Percentiles rank a stretch among this genome's conserved stretches.
phyloP scores from a whole-genome alignment of 2,113 vertebrate species.

The Nyctereutes procyonoides region DNA sequence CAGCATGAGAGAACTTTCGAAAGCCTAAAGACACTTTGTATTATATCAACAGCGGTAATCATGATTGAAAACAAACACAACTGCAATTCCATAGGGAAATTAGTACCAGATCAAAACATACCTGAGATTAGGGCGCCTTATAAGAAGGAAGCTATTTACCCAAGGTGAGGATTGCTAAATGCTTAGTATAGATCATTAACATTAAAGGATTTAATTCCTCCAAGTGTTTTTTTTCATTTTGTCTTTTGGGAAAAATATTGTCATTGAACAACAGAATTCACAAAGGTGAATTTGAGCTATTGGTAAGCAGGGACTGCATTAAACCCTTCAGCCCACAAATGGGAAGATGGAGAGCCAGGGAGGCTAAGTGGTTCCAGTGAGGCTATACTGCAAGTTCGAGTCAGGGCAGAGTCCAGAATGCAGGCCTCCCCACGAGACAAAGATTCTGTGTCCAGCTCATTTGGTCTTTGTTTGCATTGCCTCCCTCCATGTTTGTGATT shows the following conservation, averaged over 20 bases:
- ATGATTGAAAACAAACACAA: slow-evolving; percentile 9
- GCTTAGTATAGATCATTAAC: neutral
- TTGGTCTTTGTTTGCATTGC: neutral
- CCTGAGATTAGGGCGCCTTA: neutral
- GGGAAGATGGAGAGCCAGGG: neutral
- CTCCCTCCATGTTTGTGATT: neutral
- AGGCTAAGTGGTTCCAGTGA: neutral
- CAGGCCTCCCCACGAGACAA: neutral
- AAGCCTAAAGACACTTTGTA: neutral
- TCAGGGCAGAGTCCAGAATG: neutral
- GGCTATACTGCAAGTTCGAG: neutral
- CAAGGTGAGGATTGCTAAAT: neutral
- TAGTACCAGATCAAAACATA: neutral
- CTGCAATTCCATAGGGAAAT: neutral
- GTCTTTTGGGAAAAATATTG: neutral
- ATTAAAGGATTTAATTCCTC: neutral
- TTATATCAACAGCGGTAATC: neutral
- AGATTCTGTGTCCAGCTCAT: neutral
- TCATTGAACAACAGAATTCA: neutral
- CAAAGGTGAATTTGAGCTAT: neutral
- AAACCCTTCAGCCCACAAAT: neutral
- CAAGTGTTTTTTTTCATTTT: neutral
- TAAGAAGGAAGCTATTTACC: neutral
- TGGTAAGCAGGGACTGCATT: neutral
- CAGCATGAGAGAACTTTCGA: neutral